phyloP scores from a whole-genome alignment of 2,888 invertebrate species.

The Teleogryllus oceanicus region DNA sequence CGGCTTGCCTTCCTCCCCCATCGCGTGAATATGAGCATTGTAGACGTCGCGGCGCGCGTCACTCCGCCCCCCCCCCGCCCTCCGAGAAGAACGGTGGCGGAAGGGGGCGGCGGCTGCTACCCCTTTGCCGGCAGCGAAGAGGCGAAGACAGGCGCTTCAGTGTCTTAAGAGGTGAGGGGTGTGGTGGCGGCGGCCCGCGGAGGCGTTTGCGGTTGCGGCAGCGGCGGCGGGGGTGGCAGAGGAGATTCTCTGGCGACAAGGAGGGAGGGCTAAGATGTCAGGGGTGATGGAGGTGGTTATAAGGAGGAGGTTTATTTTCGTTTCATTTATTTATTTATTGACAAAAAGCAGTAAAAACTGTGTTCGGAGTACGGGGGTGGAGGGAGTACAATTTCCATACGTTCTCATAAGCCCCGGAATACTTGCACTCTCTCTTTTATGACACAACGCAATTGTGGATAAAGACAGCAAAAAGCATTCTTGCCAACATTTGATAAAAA shows the following conservation, averaged over 20 bases:
- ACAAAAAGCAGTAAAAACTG: too few relatives aligned
- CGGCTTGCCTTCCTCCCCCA: neutral
- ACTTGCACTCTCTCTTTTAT: too few relatives aligned
- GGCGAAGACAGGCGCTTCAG: neutral
- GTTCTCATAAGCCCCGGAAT: too few relatives aligned
- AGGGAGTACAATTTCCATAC: too few relatives aligned
- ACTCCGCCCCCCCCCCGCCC: neutral
- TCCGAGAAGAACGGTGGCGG: neutral
- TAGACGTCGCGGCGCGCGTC: neutral
- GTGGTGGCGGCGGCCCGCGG: neutral
- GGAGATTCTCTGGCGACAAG: neutral
- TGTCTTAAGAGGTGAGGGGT: too few relatives aligned
- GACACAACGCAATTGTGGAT: too few relatives aligned
- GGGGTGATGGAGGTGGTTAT: too few relatives aligned
- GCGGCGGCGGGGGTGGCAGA: neutral
- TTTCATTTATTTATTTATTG: too few relatives aligned
- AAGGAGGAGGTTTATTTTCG: too few relatives aligned
- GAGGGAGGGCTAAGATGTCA: too few relatives aligned
- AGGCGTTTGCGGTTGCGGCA: neutral
- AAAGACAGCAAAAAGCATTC: accelerated
- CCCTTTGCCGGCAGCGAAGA: neutral
- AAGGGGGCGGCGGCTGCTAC: neutral
- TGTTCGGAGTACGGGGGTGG: too few relatives aligned
- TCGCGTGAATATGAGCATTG: neutral
- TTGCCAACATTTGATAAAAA: too few relatives aligned